phyloP scores from a whole-genome alignment of 2,797 vertebrate genomes.

The Coreius guichenoti region DNA sequence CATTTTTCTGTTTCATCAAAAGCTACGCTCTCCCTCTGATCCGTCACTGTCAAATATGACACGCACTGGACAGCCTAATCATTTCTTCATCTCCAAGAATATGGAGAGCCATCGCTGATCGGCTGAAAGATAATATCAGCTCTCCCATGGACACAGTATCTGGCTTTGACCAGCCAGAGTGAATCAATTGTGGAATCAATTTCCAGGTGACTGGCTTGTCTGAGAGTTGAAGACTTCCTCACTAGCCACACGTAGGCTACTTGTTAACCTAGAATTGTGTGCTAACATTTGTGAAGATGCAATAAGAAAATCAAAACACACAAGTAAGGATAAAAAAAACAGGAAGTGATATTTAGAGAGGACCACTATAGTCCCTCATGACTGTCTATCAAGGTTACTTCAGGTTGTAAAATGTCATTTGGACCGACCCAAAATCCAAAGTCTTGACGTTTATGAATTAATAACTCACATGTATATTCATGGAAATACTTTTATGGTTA shows the following conservation, averaged over 20 bases:
- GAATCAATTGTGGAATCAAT: constrained; percentile 42
- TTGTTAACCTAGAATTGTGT: background rate
- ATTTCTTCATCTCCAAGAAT: constrained; percentile 55
- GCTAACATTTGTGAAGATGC: background rate
- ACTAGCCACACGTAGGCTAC: background rate
- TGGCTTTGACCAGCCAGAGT: constrained; percentile 36
- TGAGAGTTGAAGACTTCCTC: constrained; percentile 23
- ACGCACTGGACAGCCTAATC: constrained; percentile 51
- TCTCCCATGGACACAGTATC: constrained; percentile 43
- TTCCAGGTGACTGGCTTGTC: constrained; percentile 26
- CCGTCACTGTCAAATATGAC: constrained; percentile 46
- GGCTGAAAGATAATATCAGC: constrained; percentile 47
- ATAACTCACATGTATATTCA: background rate
- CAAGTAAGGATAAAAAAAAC: background rate
- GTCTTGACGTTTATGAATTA: background rate
- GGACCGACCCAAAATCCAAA: background rate
- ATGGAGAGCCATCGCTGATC: constrained; percentile 43
- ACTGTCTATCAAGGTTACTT: background rate
- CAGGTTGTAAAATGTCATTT: background rate
- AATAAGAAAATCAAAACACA: background rate
- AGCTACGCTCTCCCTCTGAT: constrained; percentile 8
- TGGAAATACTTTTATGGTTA: background rate
- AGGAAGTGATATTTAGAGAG: background rate
- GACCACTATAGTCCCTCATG: background rate
- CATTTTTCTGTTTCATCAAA: constrained; percentile 55